Percentiles rank a stretch among this genome's conserved stretches.
phyloP scores from a whole-genome alignment of 1,140 invertebrate species.

The Drepana arcuata region DNA sequence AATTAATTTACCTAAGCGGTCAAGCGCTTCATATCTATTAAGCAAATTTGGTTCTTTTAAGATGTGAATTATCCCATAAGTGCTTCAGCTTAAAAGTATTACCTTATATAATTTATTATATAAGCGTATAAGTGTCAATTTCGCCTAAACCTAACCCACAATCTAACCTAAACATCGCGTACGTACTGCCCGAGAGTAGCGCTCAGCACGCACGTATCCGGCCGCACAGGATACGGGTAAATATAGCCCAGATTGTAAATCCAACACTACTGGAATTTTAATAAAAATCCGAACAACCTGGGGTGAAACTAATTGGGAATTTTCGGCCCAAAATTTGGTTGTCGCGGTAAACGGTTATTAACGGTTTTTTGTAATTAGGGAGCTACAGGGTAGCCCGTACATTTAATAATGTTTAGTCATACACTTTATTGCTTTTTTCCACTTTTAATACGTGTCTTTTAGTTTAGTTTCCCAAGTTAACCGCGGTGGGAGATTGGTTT shows the following conservation, averaged over 20 bases:
- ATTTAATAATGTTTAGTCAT: background rate
- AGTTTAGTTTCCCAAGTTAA: background rate
- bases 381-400: background rate
- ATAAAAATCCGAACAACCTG: conserved; percentile 2
- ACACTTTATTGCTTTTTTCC: background rate
- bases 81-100: no score
- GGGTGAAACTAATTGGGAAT: conserved; percentile 19
- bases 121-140: no score
- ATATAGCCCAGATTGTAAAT: conserved; percentile 21
- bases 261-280: conserved; percentile 7
- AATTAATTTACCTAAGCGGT: no score
- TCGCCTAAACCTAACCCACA: no score
- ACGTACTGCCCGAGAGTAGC: background rate
- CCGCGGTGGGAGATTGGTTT: no score
- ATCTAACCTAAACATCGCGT: background rate
- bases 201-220: conserved; percentile 2
- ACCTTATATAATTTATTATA: background rate
- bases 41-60: no score
- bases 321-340: conserved; percentile 6
- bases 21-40: no score
- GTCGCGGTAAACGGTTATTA: conserved; percentile 6
- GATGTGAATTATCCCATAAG: background rate
- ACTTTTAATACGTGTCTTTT: background rate
- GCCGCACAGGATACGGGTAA: conserved; percentile 15
- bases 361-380: conserved; percentile 5